phyloP scores from a whole-genome alignment of 2,113 vertebrate species.

The Mus spicilegus region DNA sequence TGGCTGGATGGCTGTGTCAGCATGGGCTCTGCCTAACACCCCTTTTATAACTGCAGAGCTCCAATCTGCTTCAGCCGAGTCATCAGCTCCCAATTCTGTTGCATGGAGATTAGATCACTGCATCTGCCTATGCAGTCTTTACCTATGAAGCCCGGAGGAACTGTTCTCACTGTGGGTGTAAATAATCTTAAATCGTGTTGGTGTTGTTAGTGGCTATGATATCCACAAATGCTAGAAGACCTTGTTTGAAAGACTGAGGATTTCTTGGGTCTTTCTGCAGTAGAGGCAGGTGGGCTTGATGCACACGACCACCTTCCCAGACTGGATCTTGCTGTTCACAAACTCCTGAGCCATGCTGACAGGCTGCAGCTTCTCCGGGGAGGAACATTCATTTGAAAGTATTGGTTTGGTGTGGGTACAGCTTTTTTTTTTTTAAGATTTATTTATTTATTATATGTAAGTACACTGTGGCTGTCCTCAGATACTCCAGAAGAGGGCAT shows the following conservation, averaged over 20 bases:
- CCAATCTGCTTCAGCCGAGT: conserved; percentile 84
- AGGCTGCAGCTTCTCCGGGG: fast-evolving
- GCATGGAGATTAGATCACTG: conserved; percentile 85
- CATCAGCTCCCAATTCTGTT: conserved; percentile 83
- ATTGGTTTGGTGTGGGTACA: not conserved
- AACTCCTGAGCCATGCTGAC: conserved; percentile 88
- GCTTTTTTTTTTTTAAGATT: not conserved
- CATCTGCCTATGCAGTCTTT: conserved; percentile 90
- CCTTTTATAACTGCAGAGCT: conserved; percentile 84
- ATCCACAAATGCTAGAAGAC: conserved; percentile 88
- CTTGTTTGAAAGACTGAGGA: conserved; percentile 87
- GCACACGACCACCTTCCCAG: conserved; percentile 91
- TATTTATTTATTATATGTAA: too few species aligned
- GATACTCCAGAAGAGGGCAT: too few species aligned
- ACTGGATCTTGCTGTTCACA: conserved; percentile 86
- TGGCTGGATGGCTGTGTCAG: not conserved
- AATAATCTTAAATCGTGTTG: conserved; percentile 88
- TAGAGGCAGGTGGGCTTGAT: conserved; percentile 88
- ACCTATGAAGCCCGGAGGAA: conserved; percentile 92
- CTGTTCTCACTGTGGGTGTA: conserved; percentile 88
- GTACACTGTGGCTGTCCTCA: too few species aligned
- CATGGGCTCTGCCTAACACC: not conserved
- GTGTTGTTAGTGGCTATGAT: conserved; percentile 84
- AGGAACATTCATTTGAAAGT: not conserved
- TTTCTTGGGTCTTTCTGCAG: conserved; percentile 84